These are phyloP conservation scores for Blastomussa wellsi DNA, from an alignment of 92 coral and sea anemone species.

Conservation along the genomic window DNA sequence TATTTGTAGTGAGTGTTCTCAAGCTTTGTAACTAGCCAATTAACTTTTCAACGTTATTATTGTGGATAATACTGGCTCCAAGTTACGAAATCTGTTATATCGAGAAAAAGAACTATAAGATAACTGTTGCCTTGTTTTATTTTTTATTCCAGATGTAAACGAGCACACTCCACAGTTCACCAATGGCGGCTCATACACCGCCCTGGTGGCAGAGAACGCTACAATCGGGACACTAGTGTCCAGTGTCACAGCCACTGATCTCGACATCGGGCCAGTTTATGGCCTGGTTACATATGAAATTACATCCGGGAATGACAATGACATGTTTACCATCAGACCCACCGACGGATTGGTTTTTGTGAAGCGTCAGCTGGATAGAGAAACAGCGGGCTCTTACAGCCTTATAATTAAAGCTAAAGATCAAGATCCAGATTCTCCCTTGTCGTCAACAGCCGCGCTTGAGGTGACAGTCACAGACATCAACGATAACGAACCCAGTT, in stretches of 20 bases:
- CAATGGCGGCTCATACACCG: constrained; percentile 67
- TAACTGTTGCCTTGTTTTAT: neutral
- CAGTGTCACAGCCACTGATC: constrained; percentile 70
- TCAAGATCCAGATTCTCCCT: constrained; percentile 75
- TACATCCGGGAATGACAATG: constrained; percentile 63
- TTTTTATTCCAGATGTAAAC: constrained; percentile 55
- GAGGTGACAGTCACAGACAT: constrained; percentile 49
- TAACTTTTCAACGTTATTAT: no score
- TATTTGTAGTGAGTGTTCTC: no score
- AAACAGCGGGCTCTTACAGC: constrained; percentile 66
- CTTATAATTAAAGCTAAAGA: constrained; percentile 65
- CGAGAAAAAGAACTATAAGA: neutral
- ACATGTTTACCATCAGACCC: constrained; percentile 53
- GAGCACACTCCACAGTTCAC: constrained; percentile 74
- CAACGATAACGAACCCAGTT: constrained; percentile 60
- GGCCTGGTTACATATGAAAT: constrained; percentile 73
- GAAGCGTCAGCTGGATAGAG: constrained; percentile 72
- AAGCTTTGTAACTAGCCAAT: no score
- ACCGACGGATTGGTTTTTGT: constrained; percentile 66
- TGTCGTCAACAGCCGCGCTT: constrained; percentile 59
- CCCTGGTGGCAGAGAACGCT: constrained; percentile 58
- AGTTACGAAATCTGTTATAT: neutral
- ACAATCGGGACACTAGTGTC: constrained; percentile 55
- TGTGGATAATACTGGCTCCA: no score
- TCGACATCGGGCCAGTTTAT: constrained; percentile 58